phyloP scores from a whole-genome alignment of 2,797 vertebrate genomes.

The Anniella stebbinsi region DNA sequence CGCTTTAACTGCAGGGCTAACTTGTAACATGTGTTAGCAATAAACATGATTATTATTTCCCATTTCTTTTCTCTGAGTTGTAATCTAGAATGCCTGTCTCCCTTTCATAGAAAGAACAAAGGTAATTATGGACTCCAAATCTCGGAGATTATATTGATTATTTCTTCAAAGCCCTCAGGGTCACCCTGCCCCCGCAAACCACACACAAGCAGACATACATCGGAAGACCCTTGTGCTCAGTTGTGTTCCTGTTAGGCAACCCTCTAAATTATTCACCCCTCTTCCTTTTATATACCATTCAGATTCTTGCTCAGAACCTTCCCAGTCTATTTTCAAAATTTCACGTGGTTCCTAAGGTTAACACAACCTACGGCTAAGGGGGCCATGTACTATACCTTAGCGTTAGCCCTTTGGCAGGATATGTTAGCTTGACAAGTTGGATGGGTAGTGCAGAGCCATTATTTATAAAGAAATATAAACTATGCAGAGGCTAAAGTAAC shows the following conservation, averaged over 20 bases:
- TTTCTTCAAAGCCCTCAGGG: constrained; percentile 5
- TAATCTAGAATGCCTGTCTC: constrained; percentile 14
- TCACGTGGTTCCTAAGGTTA: neutral
- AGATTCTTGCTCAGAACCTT: constrained; percentile 7
- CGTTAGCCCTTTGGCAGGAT: neutral
- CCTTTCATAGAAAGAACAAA: neutral
- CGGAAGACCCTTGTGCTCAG: neutral
- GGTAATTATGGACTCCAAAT: constrained; percentile 3
- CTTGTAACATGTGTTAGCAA: constrained; percentile 25
- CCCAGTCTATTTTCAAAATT: neutral
- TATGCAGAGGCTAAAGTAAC: neutral
- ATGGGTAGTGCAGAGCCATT: neutral
- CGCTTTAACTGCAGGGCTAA: constrained; percentile 23
- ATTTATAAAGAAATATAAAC: neutral
- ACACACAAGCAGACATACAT: too few relatives aligned
- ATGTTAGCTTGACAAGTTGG: neutral
- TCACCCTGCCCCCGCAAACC: neutral
- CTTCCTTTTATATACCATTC: constrained; percentile 17
- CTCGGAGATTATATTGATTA: neutral
- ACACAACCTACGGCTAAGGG: neutral
- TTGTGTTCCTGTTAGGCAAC: constrained; percentile 2
- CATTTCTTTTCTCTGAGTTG: constrained; percentile 8
- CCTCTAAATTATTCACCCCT: constrained; percentile 23
- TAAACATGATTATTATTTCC: constrained; percentile 29
- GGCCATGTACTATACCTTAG: neutral